Evolutionary conservation across 2,113 vertebrate species (phyloP).

Genomic region (Pollachius pollachius): DNA sequence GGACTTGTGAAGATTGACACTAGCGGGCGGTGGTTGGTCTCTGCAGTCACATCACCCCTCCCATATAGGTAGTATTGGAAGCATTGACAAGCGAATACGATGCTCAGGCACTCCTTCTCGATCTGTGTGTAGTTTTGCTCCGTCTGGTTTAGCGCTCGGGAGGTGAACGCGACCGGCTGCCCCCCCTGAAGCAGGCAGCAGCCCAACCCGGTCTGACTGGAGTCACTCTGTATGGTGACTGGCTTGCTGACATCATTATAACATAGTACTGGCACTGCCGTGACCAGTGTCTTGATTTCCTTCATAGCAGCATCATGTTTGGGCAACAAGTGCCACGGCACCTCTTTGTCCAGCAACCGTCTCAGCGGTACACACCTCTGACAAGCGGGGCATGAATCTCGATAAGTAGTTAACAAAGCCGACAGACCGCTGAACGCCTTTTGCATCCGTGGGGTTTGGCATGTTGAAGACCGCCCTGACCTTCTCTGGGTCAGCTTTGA

Average conservation of each 20-base stretch:
- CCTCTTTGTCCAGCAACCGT: conserved; percentile 4
- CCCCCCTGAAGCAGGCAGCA: not conserved
- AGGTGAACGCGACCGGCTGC: too few species aligned
- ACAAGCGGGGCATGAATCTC: conserved; percentile 25
- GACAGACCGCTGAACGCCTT: conserved; percentile 11
- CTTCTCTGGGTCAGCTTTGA: conserved; percentile 20
- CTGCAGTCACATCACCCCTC: conserved; percentile 16
- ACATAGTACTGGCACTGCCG: not conserved
- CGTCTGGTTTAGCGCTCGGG: too few species aligned
- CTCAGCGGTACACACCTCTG: conserved; percentile 32
- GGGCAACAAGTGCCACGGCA: conserved; percentile 28
- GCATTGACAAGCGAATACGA: conserved; percentile 27
- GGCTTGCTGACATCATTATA: not conserved
- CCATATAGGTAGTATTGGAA: conserved; percentile 34
- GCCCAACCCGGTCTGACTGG: not conserved
- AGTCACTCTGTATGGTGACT: not conserved
- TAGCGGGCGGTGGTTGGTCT: not conserved
- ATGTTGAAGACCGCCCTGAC: conserved; percentile 10
- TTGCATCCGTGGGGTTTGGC: conserved; percentile 9
- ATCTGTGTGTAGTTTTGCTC: too few species aligned
- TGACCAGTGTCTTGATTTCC: too few species aligned
- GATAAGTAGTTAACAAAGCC: conserved; percentile 37
- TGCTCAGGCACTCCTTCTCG: not conserved
- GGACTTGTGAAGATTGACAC: too few species aligned
- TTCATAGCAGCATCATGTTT: not conserved